Conservation (phyloP, 2,113 vertebrate species). For the Hoplias malabaricus region DNA sequence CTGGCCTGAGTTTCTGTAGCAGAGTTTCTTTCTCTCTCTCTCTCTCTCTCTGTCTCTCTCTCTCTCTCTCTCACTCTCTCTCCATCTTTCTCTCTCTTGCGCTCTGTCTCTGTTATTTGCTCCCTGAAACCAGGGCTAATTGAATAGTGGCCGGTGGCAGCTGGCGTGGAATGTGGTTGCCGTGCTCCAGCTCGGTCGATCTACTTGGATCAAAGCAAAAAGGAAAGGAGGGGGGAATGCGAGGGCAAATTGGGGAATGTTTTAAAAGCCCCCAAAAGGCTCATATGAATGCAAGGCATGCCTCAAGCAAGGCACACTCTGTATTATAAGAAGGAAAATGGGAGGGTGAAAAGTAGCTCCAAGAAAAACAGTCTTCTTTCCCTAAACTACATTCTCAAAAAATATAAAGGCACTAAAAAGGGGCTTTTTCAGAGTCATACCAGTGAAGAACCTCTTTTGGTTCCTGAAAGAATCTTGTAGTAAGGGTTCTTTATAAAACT, state of each 20-base stretch:
- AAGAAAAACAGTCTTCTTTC: background rate
- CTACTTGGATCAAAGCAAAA: conserved; percentile 26
- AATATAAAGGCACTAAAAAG: background rate
- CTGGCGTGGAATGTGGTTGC: conserved; percentile 34
- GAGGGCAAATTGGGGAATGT: conserved; percentile 32
- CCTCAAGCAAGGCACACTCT: conserved; percentile 14
- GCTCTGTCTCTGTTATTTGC: no score
- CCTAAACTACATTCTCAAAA: background rate
- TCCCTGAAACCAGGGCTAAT: conserved; percentile 22
- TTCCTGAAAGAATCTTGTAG: background rate
- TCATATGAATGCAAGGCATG: conserved; percentile 30
- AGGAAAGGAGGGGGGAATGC: conserved; percentile 1
- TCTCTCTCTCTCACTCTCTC: background rate
- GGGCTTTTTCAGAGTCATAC: background rate
- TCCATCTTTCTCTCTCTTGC: no score
- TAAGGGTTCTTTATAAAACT: background rate
- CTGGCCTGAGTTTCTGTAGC: conserved; percentile 2
- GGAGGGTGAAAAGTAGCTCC: background rate
- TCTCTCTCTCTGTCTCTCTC: conserved; percentile 8
- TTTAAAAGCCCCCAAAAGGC: conserved; percentile 26
- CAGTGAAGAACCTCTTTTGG: background rate
- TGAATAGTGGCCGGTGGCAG: conserved; percentile 26
- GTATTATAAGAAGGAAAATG: conserved; percentile 25
- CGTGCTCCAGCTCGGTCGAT: conserved; percentile 28
- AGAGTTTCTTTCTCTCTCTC: conserved; percentile 4